Evolutionary conservation across 2,888 invertebrate species (phyloP).

Genomic region (Alloscopus bannaensis): DNA sequence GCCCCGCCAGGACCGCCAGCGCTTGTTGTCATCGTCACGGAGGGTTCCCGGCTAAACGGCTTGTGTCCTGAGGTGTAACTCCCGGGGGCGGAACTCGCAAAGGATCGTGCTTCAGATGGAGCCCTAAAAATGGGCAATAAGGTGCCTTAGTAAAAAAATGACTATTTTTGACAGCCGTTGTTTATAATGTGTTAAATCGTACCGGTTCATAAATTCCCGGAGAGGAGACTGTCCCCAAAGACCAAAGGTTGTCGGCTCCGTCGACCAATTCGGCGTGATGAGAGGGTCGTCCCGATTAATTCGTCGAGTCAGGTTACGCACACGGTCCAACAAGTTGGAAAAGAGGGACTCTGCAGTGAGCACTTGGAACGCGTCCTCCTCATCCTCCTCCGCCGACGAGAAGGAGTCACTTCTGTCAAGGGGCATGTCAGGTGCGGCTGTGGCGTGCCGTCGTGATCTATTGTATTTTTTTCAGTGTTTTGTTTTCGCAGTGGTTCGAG

Average conservation of each 20-base stretch:
- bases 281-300: slow-evolving; percentile 87
- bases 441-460: slow-evolving; percentile 39
- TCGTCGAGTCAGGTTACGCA: slow-evolving; percentile 88
- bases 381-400: slow-evolving; percentile 87
- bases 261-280: slow-evolving; percentile 80
- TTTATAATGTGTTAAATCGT: slow-evolving; percentile 10
- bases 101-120: slow-evolving; percentile 68
- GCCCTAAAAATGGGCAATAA: slow-evolving; percentile 41
- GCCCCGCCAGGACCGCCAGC: slow-evolving; percentile 74
- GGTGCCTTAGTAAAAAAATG: not conserved
- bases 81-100: slow-evolving; percentile 37
- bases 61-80: slow-evolving; percentile 25
- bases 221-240: slow-evolving; percentile 65
- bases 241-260: slow-evolving; percentile 73
- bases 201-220: slow-evolving; percentile 70
- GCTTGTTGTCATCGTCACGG: slow-evolving; percentile 71
- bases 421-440: slow-evolving; percentile 56
- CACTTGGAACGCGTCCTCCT: slow-evolving; percentile 93
- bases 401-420: slow-evolving; percentile 88
- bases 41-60: slow-evolving; percentile 75
- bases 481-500: too few species aligned
- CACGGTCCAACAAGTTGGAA: slow-evolving; percentile 79
- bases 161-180: not conserved
- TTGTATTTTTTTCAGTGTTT: too few species aligned
- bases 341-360: slow-evolving; percentile 93